Evolutionary conservation across 2,113 vertebrate genomes (phyloP).

Genomic region (Phocoena sinus): DNA sequence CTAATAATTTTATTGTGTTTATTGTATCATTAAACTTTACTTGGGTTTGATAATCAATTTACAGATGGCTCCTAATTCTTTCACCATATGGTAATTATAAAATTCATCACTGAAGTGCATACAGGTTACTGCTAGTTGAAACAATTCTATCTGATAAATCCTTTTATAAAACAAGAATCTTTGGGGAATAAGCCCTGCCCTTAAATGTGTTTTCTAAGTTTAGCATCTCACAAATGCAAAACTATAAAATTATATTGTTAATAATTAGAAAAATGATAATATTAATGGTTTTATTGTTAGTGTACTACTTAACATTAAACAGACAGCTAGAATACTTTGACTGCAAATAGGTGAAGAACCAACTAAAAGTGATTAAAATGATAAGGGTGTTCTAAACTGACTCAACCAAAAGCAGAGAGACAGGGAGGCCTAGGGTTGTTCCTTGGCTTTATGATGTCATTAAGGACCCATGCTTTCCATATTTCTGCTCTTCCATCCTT

Average conservation of each 20-base stretch:
- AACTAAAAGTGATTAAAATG: background rate
- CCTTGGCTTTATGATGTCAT: background rate
- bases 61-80: background rate
- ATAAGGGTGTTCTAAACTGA: background rate
- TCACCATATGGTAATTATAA: background rate
- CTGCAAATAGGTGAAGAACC: background rate
- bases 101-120: background rate
- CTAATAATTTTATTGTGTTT: background rate
- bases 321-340: background rate
- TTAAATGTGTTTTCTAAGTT: background rate
- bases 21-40: background rate
- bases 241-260: background rate
- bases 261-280: background rate
- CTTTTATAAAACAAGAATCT: background rate
- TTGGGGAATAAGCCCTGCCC: background rate
- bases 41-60: background rate
- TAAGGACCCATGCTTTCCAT: background rate
- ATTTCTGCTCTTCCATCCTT: background rate
- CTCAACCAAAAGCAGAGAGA: background rate
- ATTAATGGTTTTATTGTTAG: background rate
- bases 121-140: background rate
- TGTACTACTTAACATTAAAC: background rate
- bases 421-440: background rate
- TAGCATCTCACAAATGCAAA: background rate
- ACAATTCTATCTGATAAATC: background rate